A percentile compares a stretch with the other conserved stretches of the same genome.
Conservation (phyloP, 2,797 vertebrate genomes). For the Notamacropus eugenii region DNA sequence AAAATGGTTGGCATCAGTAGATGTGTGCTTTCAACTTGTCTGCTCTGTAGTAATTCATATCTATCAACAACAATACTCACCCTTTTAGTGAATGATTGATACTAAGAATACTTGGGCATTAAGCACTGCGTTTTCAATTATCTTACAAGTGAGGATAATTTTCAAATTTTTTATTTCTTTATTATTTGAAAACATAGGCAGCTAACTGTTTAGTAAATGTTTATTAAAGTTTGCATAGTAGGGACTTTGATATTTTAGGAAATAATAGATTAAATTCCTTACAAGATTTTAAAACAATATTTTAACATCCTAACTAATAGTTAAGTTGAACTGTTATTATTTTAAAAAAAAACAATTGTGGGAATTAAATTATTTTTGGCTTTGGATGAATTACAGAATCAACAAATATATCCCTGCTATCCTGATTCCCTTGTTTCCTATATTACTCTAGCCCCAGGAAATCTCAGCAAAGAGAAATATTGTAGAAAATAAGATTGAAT, state of each 20-base stretch:
- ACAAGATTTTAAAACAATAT: no score
- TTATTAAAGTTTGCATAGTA: conserved; percentile 37
- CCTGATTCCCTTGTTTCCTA: not conserved
- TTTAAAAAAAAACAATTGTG: conserved; percentile 12
- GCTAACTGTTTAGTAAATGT: not conserved
- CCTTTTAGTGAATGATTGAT: conserved; percentile 59
- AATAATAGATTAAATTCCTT: no score
- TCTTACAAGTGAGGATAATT: conserved; percentile 19
- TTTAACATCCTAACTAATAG: not conserved
- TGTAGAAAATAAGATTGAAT: not conserved
- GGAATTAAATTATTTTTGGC: conserved; percentile 12
- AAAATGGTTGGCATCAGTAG: conserved; percentile 38
- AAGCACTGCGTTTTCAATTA: conserved; percentile 45
- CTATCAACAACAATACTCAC: conserved; percentile 51
- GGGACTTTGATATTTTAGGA: not conserved
- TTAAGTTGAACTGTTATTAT: conserved; percentile 20
- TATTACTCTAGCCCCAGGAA: not conserved
- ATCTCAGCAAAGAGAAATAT: not conserved
- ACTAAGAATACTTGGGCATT: conserved; percentile 46
- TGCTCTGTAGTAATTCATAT: conserved; percentile 54
- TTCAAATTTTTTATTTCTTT: conserved; percentile 41
- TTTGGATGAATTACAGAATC: not conserved
- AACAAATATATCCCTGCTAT: not conserved
- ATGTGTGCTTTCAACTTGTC: conserved; percentile 37
- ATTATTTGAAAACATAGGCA: conserved; percentile 50